Evolutionary conservation across 64 coral and sea anemone genomes (phyloP).

Genomic region (Montipora capricornis): DNA sequence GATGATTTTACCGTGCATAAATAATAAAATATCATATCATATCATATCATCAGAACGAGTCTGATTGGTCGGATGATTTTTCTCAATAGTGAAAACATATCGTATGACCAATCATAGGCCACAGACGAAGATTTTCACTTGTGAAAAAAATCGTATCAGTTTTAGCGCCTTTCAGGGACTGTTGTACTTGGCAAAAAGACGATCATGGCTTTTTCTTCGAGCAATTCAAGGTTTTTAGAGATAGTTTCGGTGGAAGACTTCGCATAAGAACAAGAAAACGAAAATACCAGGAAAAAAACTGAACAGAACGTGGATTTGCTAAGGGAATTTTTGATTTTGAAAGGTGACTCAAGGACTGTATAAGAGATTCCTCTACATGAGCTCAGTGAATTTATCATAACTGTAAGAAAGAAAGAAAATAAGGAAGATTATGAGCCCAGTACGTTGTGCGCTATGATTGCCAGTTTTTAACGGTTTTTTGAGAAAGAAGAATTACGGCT

Average conservation of each 20-base stretch:
- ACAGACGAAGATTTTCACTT: too few relatives aligned
- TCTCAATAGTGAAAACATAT: too few relatives aligned
- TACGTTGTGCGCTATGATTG: constrained; percentile 29
- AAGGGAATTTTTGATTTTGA: neutral
- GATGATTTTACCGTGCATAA: too few relatives aligned
- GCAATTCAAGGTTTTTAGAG: too few relatives aligned
- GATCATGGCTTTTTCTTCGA: too few relatives aligned
- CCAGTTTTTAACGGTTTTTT: constrained; percentile 54
- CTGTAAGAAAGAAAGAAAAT: neutral
- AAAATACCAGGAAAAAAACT: constrained; percentile 15
- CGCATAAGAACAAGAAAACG: neutral
- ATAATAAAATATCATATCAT: too few relatives aligned
- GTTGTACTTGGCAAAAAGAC: too few relatives aligned
- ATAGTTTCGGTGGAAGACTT: neutral
- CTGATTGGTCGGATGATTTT: too few relatives aligned
- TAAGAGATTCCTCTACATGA: neutral
- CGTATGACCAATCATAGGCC: too few relatives aligned
- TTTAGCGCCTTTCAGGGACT: too few relatives aligned
- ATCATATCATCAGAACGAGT: too few relatives aligned
- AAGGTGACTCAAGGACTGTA: neutral
- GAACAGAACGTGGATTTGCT: neutral
- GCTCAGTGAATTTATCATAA: constrained; percentile 1
- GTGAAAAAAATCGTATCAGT: too few relatives aligned
- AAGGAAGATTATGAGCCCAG: constrained; percentile 34
- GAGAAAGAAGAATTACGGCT: neutral